Conservation (phyloP, 2,797 vertebrate genomes). For the Rachycentron canadum region DNA sequence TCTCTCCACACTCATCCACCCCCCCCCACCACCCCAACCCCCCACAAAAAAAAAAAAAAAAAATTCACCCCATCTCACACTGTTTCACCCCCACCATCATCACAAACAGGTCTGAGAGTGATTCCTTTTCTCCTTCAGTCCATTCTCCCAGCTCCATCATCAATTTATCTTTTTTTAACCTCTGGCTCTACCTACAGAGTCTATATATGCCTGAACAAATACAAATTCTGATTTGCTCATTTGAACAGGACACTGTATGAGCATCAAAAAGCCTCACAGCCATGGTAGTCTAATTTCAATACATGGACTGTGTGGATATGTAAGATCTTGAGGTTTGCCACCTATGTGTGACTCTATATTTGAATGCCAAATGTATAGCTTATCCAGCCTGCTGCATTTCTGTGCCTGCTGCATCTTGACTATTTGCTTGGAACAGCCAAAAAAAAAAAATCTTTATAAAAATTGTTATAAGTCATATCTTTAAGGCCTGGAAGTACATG, state of each 20-base stretch:
- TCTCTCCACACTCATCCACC: constrained; percentile 65
- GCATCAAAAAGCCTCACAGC: neutral
- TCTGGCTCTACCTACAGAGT: neutral
- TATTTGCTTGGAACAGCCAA: constrained; percentile 1
- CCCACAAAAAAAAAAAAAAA: too few relatives aligned
- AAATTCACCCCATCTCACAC: constrained; percentile 41
- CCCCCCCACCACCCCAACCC: neutral
- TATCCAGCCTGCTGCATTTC: neutral
- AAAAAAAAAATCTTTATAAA: neutral
- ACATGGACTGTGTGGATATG: constrained; percentile 14
- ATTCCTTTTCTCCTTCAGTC: constrained; percentile 33
- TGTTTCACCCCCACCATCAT: constrained; percentile 39
- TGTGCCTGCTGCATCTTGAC: neutral
- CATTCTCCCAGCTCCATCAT: constrained; percentile 22
- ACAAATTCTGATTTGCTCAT: neutral
- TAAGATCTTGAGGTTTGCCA: constrained; percentile 4
- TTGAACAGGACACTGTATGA: neutral
- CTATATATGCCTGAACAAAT: neutral
- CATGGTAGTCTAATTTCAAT: constrained; percentile 10
- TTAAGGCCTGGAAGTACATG: neutral
- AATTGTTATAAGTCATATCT: neutral
- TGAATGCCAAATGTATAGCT: neutral
- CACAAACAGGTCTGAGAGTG: constrained; percentile 55
- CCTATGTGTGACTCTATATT: neutral
- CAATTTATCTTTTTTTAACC: constrained; percentile 1